Base-by-base conservation (phyloP, 2,888 invertebrate species). In the Drosophila cyrtoloma region DNA sequence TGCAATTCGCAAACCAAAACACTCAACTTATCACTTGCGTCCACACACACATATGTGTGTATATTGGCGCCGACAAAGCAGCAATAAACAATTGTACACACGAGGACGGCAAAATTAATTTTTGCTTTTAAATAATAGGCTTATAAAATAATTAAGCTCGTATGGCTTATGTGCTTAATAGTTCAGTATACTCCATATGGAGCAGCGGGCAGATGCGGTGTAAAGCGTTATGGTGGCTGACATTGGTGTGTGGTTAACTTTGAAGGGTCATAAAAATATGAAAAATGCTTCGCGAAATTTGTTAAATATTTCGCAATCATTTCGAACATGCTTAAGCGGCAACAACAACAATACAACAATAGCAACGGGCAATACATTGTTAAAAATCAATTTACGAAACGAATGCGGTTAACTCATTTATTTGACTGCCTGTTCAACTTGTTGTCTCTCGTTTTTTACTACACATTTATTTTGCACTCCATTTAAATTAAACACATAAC, bases 61-160 rank as follows among this genome's bases (percentile, higher is more conserved):
- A 0, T 12, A 12, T 22, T 42, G 50, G 53, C 37, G 52, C 53
- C 35, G 71, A 60, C 62, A 71, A 77, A 60, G 72, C 79, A 75
- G 68, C 69, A 80, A 77, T 63, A 73, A 86, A 82, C 82, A 86
- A 82, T 83, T 83, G 72, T 66, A 62, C 33, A 60, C 63, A 74
- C 70, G 66, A 62, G 65, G 55, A 63, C 59, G 62, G 64, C 16
- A 39, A 84, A 84, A 82, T 89, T 83, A 77, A 80, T 88, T 78
- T 74, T 68, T 75, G 70, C 73, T 82, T 77, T 80, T 81, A 71
- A 70, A 86, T 84, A 87, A 89, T 89, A 82, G 82, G 87, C 82
- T 87, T 87, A 84, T 80, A 72, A 82, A 83, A 85, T 84, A 89
- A 85, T 84, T 87, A 82, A 84, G 82, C 69, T 63, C 79, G 70